These are phyloP conservation scores for Unio delphinus DNA, from an alignment of 2,888 invertebrate species.

Conservation along the genomic window DNA sequence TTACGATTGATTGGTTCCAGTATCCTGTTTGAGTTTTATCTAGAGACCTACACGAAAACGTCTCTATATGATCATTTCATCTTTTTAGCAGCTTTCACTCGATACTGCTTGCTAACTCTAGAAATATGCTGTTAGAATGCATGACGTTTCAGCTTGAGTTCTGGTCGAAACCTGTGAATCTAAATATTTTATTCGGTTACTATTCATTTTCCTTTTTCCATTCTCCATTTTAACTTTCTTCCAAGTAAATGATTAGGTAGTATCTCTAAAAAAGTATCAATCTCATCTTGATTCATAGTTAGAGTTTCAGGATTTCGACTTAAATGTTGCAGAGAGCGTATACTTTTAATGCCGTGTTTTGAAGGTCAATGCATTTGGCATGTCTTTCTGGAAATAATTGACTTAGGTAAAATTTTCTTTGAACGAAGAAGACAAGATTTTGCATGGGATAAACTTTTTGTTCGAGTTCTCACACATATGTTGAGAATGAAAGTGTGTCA, in stretches of 20 bases:
- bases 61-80: slow-evolving; percentile 32
- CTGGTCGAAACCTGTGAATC: slow-evolving; percentile 4
- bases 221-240: slow-evolving; percentile 20
- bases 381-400: slow-evolving; percentile 18
- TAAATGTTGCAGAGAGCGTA: slow-evolving; percentile 5
- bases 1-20: slow-evolving; percentile 22
- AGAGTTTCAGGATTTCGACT: slow-evolving; percentile 24
- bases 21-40: slow-evolving; percentile 32
- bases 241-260: slow-evolving; percentile 20
- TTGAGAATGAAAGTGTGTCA: slow-evolving; percentile 11
- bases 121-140: slow-evolving; percentile 17
- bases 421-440: slow-evolving; percentile 15
- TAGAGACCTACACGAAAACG: slow-evolving; percentile 18
- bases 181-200: slow-evolving; percentile 13
- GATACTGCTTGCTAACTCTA: slow-evolving; percentile 14
- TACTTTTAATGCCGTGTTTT: slow-evolving; percentile 21
- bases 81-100: slow-evolving; percentile 2
- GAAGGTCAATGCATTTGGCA: slow-evolving; percentile 24
- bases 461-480: slow-evolving; percentile 3
- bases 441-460: slow-evolving; percentile 7
- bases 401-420: slow-evolving; percentile 13
- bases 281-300: slow-evolving; percentile 5
- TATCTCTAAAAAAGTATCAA: slow-evolving; percentile 3
- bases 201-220: slow-evolving; percentile 20
- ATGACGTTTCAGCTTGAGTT: slow-evolving; percentile 3